Conservation (phyloP, 2,888 invertebrate species). For the Gari tellinella region DNA sequence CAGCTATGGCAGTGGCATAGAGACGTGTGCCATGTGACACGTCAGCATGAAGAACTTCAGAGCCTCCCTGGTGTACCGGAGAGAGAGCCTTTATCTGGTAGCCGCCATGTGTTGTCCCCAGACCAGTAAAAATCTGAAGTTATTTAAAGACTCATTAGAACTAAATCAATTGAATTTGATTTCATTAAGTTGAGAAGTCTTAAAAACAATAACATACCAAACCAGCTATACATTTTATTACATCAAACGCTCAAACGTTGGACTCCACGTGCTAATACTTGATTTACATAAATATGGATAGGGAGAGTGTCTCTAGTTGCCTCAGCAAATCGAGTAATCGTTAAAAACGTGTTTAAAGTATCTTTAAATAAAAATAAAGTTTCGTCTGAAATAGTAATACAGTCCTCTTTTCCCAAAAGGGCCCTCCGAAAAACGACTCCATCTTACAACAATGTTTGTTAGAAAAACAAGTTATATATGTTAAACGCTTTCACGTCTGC, state of each 20-base stretch:
- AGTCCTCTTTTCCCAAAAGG: too few species aligned
- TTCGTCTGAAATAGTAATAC: too few species aligned
- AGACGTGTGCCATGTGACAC: slow-evolving; percentile 50
- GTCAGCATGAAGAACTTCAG: slow-evolving; percentile 25
- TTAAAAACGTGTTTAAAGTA: background rate
- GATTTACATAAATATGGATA: too few species aligned
- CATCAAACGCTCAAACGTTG: too few species aligned
- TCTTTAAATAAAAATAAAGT: too few species aligned
- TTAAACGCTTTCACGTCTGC: background rate
- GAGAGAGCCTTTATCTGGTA: slow-evolving; percentile 51
- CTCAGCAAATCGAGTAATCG: background rate
- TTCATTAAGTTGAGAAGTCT: background rate
- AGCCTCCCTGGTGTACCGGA: slow-evolving; percentile 15
- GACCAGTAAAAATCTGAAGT: slow-evolving; percentile 29
- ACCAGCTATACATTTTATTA: background rate
- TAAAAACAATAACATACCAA: background rate
- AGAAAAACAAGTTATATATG: too few species aligned
- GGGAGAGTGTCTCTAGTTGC: too few species aligned
- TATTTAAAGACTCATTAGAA: too few species aligned
- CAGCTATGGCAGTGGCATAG: slow-evolving; percentile 48
- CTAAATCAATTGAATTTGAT: too few species aligned
- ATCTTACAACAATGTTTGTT: too few species aligned
- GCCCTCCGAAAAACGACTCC: too few species aligned
- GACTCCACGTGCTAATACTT: too few species aligned
- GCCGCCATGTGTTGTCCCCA: slow-evolving; percentile 53